Conservation (phyloP, 2,797 vertebrate species). For the Todus mexicanus region DNA sequence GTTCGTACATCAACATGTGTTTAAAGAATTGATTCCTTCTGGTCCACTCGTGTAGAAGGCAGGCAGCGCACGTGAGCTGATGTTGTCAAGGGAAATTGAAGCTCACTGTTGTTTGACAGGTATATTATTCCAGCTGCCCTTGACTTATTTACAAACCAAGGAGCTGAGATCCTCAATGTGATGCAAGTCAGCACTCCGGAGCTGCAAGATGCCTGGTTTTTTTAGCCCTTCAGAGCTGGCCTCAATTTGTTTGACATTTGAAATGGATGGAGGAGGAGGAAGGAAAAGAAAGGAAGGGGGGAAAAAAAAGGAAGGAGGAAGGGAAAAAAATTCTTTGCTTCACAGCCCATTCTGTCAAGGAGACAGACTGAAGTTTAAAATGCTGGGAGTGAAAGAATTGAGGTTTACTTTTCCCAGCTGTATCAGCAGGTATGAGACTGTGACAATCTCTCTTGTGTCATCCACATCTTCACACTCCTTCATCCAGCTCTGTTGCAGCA, state of each 20-base stretch:
- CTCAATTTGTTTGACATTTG: neutral
- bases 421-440: neutral
- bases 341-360: neutral
- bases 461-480: neutral
- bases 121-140: constrained; percentile 68
- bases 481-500: accelerated
- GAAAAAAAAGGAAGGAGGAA: neutral
- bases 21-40: constrained; percentile 18
- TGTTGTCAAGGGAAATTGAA: constrained; percentile 61
- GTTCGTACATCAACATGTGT: neutral
- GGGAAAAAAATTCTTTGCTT: neutral
- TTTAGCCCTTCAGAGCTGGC: neutral
- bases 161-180: neutral
- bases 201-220: neutral
- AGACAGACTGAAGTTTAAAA: neutral
- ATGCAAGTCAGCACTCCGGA: neutral
- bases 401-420: neutral
- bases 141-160: constrained; percentile 65
- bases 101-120: constrained; percentile 64
- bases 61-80: neutral
- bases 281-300: neutral
- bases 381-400: neutral
- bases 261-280: neutral
- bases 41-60: neutral
- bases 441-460: neutral